Evolutionary conservation across 1,140 invertebrate genomes (phyloP), one percentile per base, ranked within the genome.

Genomic region (Meloidogyne floridensis): DNA sequence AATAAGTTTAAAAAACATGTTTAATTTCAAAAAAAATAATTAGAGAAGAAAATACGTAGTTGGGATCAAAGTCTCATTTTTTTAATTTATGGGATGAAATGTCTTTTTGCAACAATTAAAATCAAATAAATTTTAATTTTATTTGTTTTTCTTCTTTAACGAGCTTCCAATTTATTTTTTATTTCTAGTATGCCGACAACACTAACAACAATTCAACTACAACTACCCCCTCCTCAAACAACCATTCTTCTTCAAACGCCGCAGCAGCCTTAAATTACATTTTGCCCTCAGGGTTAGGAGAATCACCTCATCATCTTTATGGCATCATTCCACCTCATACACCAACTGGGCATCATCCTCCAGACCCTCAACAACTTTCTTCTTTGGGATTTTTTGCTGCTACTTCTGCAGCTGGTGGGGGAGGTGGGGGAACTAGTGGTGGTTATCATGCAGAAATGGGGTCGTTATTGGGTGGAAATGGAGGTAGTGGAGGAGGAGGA

Each of bases 351-450:
- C 75, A 65, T 5, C 56, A 77, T 8, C 77, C 69, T 18, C 77
- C 69, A 51, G 65, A 79, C n/a, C 77, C 69, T 20, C 77, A 79
- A 71, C 65, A 79, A 43, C 72, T 69, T 11, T 79, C 54, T 72
- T 43, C 77, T 20, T 72, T 79, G 42, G 72, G 72, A 20, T 47
- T 79, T 69, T 79, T 79, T 18, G 77, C 77, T 18, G 42, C 56
- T 9, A 20, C 53, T 11, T 8, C 51, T 9, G 59, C 59, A n/a
- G 15, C 59, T n/a, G 15, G 2, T 65, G 59, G 59, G 10, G 59
- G 59, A 59, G 4, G 20, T 20, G 54, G 54, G 54, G 9, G n/a
- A 8, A 65, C 15, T n/a, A 65, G 3, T 32, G n/a, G n/a, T 15
- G n/a, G n/a, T 65, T 65, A 65, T 65, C 59, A 65, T 8, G 2